These are phyloP conservation scores for Disparrhopalites patrizii DNA, from an alignment of 2,888 invertebrate species.

Conservation along the genomic window DNA sequence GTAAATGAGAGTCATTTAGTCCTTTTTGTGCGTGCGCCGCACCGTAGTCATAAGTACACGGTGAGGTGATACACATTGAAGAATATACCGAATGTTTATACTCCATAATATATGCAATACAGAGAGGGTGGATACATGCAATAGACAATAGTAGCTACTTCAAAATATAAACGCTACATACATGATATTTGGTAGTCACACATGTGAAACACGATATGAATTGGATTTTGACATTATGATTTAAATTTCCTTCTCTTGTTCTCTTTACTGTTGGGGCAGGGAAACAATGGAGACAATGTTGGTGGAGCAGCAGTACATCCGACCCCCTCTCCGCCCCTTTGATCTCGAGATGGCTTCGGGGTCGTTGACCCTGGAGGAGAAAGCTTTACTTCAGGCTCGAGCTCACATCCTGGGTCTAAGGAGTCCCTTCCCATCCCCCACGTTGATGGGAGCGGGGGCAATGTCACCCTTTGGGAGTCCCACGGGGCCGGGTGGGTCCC, in stretches of 20 bases:
- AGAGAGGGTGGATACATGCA: too few relatives aligned
- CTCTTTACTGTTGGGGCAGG: conserved; percentile 55
- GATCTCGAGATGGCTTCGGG: conserved; percentile 59
- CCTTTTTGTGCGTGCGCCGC: not conserved
- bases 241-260: too few relatives aligned
- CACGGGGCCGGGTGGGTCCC: conserved; percentile 49
- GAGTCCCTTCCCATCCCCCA: conserved; percentile 42
- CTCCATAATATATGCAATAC: too few relatives aligned
- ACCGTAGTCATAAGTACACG: too few relatives aligned
- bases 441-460: conserved; percentile 38
- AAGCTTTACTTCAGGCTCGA: conserved; percentile 70
- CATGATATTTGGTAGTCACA: too few relatives aligned
- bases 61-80: too few relatives aligned
- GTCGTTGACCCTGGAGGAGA: conserved; percentile 67
- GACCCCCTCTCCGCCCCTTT: conserved; percentile 71
- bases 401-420: conserved; percentile 62
- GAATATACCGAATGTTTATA: too few relatives aligned
- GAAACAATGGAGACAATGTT: conserved; percentile 88
- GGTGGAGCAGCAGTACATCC: conserved; percentile 76
- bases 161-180: too few relatives aligned
- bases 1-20: not conserved
- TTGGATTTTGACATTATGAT: too few relatives aligned
- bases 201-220: too few relatives aligned
- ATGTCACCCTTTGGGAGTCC: conserved; percentile 44
- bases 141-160: too few relatives aligned